These are phyloP conservation scores for Cinclus mexicanus DNA, from an alignment of 2,113 vertebrate species.

Conservation along the genomic window DNA sequence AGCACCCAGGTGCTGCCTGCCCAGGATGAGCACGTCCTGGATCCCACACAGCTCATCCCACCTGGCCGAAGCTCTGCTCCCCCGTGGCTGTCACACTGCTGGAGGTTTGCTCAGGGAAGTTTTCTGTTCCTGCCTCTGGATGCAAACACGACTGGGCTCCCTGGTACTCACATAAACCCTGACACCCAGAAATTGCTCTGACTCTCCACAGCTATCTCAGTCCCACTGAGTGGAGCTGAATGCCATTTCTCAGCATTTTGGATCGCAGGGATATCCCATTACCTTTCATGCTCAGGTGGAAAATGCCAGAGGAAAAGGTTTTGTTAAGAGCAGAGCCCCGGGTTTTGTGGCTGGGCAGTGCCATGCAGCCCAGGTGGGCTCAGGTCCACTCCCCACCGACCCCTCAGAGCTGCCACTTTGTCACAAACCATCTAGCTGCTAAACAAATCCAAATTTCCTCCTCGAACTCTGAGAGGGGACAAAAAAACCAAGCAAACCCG, in stretches of 20 bases:
- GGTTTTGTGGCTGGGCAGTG: accelerated
- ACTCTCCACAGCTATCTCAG: background rate
- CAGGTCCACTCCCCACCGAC: accelerated
- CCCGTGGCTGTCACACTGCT: accelerated
- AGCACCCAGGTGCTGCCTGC: background rate
- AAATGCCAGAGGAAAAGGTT: background rate
- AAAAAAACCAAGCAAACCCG: background rate
- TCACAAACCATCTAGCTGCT: background rate
- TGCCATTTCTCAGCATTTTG: background rate
- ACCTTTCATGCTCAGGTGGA: background rate
- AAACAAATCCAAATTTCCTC: background rate
- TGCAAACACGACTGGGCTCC: accelerated
- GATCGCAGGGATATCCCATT: background rate
- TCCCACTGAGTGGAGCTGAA: background rate
- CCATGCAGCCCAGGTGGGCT: accelerated
- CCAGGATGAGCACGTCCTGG: background rate
- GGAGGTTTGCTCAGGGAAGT: background rate
- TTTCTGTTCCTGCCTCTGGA: background rate
- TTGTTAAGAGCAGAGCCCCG: background rate
- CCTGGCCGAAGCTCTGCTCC: background rate
- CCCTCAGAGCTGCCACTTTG: accelerated
- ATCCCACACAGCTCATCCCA: background rate
- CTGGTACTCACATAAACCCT: accelerated
- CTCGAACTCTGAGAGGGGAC: accelerated
- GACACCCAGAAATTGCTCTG: background rate